Conservation (phyloP, 2,113 vertebrate genomes). For the Menura novaehollandiae region DNA sequence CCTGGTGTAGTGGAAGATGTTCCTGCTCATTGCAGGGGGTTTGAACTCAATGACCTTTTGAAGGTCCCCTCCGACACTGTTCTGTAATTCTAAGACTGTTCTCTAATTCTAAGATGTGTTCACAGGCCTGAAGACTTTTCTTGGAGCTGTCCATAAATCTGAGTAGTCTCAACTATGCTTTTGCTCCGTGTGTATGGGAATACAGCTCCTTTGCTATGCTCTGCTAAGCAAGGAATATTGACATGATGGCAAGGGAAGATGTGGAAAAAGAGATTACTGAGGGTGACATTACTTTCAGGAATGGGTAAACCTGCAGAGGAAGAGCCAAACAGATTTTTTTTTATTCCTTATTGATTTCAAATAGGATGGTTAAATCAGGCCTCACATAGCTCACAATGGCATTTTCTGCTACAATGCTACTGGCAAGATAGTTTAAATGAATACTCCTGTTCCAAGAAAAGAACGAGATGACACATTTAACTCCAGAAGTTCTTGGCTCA, state of each 20-base stretch:
- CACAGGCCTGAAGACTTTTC: neutral
- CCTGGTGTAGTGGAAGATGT: neutral
- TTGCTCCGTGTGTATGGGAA: neutral
- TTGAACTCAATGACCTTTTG: fast-evolving
- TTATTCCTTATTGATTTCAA: neutral
- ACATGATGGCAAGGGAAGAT: neutral
- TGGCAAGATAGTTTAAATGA: neutral
- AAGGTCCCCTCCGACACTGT: neutral
- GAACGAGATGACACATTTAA: neutral
- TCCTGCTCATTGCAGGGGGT: fast-evolving
- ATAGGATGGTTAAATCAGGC: neutral
- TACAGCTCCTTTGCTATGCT: neutral
- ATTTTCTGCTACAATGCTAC: neutral
- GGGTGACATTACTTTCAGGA: neutral
- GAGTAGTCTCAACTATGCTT: neutral
- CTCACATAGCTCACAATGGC: neutral
- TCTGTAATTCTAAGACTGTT: neutral
- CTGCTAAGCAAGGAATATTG: neutral
- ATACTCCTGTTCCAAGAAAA: neutral
- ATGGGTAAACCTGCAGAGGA: neutral
- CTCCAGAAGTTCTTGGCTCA: neutral
- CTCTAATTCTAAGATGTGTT: neutral
- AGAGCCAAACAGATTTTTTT: neutral
- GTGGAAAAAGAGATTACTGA: neutral
- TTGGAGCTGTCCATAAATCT: neutral